These are phyloP conservation scores for Sebastes minor DNA, from an alignment of 2,797 vertebrate species.

Conservation along the genomic window DNA sequence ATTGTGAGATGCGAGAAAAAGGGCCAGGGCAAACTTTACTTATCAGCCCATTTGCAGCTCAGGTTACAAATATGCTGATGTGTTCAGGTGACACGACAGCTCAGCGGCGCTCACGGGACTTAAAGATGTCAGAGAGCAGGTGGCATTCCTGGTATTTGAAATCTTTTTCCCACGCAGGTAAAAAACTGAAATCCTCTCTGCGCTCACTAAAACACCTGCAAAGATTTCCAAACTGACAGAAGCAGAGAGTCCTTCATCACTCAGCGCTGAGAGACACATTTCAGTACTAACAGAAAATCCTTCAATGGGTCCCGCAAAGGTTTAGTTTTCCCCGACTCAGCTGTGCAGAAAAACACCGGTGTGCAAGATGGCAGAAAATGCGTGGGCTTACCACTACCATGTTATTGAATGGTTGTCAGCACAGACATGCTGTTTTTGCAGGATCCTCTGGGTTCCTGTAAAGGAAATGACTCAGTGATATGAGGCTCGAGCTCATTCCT, in stretches of 20 bases:
- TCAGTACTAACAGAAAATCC: not conserved
- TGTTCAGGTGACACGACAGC: conserved; percentile 36
- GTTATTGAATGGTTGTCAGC: conserved; percentile 67
- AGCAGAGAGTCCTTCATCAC: not conserved
- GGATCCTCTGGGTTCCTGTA: conserved; percentile 78
- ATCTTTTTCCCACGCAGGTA: conserved; percentile 35
- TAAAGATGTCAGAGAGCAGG: conserved; percentile 14
- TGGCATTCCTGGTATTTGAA: conserved; percentile 61
- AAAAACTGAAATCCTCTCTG: not conserved
- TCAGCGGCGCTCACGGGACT: not conserved
- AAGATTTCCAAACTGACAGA: conserved; percentile 2
- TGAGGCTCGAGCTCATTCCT: conserved; percentile 64
- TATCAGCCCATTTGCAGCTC: conserved; percentile 66
- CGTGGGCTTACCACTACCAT: conserved; percentile 31
- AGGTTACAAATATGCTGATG: conserved; percentile 60
- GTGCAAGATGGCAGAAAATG: conserved; percentile 53
- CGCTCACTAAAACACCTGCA: conserved; percentile 2
- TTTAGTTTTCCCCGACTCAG: conserved; percentile 28
- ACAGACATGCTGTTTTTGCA: conserved; percentile 72
- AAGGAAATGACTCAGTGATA: conserved; percentile 83
- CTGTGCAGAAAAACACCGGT: conserved; percentile 25
- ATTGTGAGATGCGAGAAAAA: conserved; percentile 70
- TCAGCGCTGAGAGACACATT: not conserved
- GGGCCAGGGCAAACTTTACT: conserved; percentile 62
- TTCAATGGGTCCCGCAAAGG: conserved; percentile 1